Evolutionary conservation across 2,797 vertebrate genomes (phyloP), one percentile per base, ranked within the genome.

Genomic region (Pyrocephalus nanus): DNA sequence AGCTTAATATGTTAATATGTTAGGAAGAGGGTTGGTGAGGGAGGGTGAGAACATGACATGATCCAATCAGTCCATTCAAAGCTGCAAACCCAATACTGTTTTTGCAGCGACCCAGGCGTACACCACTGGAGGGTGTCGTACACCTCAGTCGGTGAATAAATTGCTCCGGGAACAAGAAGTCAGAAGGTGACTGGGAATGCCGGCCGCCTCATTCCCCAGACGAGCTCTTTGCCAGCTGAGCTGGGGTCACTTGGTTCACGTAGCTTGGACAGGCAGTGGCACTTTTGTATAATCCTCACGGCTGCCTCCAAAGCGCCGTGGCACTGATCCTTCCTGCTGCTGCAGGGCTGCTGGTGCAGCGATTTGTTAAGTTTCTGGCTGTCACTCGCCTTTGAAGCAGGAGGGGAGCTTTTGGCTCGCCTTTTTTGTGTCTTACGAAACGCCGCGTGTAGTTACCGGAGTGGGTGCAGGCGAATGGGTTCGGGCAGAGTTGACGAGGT

Each of bases 111-210:
- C 40, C 27, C 38, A 7, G 25, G 27, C 50, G 1, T 53, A n/a
- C 21, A 55, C 42, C 83, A 20, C 55, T 61, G 97, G 96, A 97
- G 96, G 96, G 92, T 96, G 95, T 95, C 54, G 36, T 1, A 32
- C 27, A 26, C 74, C 78, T 95, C 93, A 60, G 58, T 73, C 3
- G 3, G 27, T 74, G 89, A 84, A 92, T 93, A 86, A 87, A 95
- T 95, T 62, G 80, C 88, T 90, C 77, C 3, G 2, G 69, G 79
- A 94, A 32, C 48, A 43, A 65, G 65, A 57, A 93, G 67, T 82
- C 74, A 25, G 57, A 58, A 77, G 94, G 94, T 91, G 86, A 65
- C 67, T 14, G 51, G 86, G 74, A 85, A 30, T 11, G 11, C 21
- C 6, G 19, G 18, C 73, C 48, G 40, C 30, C 81, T 82, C 17